These are phyloP conservation scores for Pelecanus crispus DNA, from an alignment of 2,113 vertebrate genomes.

Conservation along the genomic window DNA sequence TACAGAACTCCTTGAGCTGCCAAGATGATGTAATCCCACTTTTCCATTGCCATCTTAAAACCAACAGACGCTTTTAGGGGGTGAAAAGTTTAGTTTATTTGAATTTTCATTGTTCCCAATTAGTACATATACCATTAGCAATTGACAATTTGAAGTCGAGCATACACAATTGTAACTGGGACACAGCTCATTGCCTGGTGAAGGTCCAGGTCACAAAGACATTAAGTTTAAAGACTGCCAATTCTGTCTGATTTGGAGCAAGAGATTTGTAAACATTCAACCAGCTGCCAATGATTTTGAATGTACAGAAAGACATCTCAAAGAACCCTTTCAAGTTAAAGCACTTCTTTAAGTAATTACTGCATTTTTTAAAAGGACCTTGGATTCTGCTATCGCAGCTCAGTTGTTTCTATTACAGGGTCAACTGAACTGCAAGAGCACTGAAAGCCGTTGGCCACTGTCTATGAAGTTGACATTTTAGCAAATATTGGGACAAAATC, in stretches of 20 bases:
- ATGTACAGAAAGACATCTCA: background rate
- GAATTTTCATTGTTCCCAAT: conserved; percentile 51
- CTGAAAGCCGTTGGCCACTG: background rate
- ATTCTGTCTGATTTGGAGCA: background rate
- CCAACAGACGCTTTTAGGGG: background rate
- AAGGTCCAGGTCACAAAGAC: background rate
- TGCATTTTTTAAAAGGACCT: background rate
- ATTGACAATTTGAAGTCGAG: background rate
- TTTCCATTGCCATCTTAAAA: background rate
- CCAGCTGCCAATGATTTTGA: background rate
- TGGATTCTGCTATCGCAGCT: background rate
- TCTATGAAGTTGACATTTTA: fast-evolving
- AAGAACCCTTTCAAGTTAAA: background rate
- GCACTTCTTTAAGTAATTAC: background rate
- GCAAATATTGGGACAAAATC: background rate
- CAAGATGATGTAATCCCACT: background rate
- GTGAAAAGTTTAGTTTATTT: conserved; percentile 3
- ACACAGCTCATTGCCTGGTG: background rate
- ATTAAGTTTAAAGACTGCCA: background rate
- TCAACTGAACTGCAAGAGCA: background rate
- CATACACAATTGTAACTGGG: background rate
- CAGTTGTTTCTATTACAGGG: background rate
- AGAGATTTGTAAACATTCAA: background rate
- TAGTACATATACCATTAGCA: background rate
- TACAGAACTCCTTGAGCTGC: background rate